Evolutionary conservation across 2,888 invertebrate species (phyloP).

Genomic region (Mesorhabditis spiculigera): DNA sequence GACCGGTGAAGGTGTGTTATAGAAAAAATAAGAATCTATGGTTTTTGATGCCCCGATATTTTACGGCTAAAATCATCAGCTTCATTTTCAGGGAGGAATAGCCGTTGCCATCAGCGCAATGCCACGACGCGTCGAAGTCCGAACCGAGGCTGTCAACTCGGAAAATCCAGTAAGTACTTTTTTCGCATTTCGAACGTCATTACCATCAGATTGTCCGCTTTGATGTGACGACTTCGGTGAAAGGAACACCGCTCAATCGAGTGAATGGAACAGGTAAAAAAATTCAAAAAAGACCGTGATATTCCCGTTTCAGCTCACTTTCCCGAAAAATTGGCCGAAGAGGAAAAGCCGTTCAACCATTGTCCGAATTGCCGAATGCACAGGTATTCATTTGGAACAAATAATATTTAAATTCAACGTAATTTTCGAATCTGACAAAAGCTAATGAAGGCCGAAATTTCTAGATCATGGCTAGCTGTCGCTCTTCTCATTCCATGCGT

Average conservation of each 20-base stretch:
- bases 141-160: not conserved
- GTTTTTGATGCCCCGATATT: not conserved
- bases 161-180: not conserved
- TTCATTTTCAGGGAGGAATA: not conserved
- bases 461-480: slow-evolving; percentile 1
- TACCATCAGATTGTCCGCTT: not conserved
- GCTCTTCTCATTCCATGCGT: not conserved
- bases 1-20: not conserved
- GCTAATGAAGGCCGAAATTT: too few species aligned
- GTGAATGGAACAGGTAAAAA: not conserved
- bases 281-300: not conserved
- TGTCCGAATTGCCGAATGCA: not conserved
- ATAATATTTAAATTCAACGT: not conserved
- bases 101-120: not conserved
- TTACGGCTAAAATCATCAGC: not conserved
- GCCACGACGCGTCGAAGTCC: slow-evolving; percentile 2
- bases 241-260: not conserved
- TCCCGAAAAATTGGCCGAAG: not conserved
- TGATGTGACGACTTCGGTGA: not conserved
- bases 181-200: not conserved
- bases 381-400: not conserved
- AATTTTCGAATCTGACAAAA: not conserved
- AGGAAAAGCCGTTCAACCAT: not conserved
- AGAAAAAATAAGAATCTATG: not conserved
- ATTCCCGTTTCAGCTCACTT: not conserved